A percentile compares a stretch with the other conserved stretches of the same genome.
Conservation (phyloP, 2,797 vertebrate genomes). For the Falco naumanni region DNA sequence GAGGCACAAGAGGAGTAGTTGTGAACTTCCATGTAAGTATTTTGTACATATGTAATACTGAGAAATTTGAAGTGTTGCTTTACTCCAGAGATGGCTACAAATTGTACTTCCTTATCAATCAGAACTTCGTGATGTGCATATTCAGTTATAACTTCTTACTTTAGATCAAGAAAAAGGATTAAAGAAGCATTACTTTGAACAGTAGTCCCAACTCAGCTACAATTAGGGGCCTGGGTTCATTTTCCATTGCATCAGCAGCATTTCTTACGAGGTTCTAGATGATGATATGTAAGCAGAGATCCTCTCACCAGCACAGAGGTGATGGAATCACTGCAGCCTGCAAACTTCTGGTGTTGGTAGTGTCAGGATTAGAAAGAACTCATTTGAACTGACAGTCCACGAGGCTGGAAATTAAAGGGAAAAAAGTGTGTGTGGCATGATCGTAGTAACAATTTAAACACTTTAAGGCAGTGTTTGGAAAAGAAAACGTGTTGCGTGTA, state of each 20-base stretch:
- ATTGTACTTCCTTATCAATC: not conserved
- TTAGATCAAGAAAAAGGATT: not conserved
- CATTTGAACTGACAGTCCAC: not conserved
- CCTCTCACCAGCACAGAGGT: not conserved
- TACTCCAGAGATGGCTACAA: not conserved
- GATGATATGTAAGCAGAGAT: not conserved
- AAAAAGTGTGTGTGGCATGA: not conserved
- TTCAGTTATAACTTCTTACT: not conserved
- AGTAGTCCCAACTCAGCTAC: not conserved
- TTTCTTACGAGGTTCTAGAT: not conserved
- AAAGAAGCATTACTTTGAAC: not conserved
- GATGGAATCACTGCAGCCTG: not conserved
- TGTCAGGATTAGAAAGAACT: not conserved
- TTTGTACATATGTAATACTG: not conserved
- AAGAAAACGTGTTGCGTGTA: not conserved
- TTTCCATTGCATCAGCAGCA: not conserved
- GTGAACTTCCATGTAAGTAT: not conserved
- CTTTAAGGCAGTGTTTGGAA: not conserved
- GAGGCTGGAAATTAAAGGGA: not conserved
- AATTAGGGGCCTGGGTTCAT: not conserved
- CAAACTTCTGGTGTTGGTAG: not conserved
- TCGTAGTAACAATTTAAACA: not conserved
- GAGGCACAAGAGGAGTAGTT: not conserved
- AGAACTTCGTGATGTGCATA: not conserved
- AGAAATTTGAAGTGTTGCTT: not conserved